Evolutionary conservation across 2,797 vertebrate genomes (phyloP), one percentile per base, ranked within the genome.

Genomic region (Labeo calbasu): DNA sequence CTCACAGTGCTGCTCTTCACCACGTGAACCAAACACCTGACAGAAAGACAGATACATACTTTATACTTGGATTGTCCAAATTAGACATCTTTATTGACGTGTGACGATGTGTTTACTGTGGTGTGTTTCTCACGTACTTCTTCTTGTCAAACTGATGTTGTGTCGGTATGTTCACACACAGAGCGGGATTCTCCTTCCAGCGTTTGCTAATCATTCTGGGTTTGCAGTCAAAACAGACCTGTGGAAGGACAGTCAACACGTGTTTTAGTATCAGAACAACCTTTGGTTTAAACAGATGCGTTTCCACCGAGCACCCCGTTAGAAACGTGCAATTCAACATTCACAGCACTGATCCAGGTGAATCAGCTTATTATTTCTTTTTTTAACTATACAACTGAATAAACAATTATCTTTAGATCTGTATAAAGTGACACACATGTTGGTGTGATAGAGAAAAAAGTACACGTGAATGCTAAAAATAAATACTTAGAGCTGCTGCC

Each of bases 201-300:
- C 96, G 96, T 87, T 95, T 96, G 92, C 97, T 99, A 94, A 99
- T 99, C 91, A 96, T 96, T 89, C 96, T 93, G 51, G 98, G 98
- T 92, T 97, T 98, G 88, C 94, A 92, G 93, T 99, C 96, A 90
- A 96, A 99, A 91, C 98, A 99, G 89, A 94, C 94, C 98, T 99
- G 91, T 11, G 70, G 21, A 78, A 25, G 83, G 83, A 59, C 81
- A 55, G 10, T 57, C 1, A 1, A 25, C n/a, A 73, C 1, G 4
- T 2, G 69, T 25, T 23, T 10, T 9, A 5, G 12, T 5, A 15
- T n/a, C 12, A 81, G n/a, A 21, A 72, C 23, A 32, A 32, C 32
- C 32, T 36, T 4, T 36, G 32, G 32, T 36, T 36, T 36, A 5
- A 36, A n/a, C 43, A 71, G 87, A 57, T 21, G 87, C 51, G 70